A percentile compares a stretch with the other conserved stretches of the same genome.
Conservation (phyloP, 2,888 invertebrate species). For the Melanchra persicariae region DNA sequence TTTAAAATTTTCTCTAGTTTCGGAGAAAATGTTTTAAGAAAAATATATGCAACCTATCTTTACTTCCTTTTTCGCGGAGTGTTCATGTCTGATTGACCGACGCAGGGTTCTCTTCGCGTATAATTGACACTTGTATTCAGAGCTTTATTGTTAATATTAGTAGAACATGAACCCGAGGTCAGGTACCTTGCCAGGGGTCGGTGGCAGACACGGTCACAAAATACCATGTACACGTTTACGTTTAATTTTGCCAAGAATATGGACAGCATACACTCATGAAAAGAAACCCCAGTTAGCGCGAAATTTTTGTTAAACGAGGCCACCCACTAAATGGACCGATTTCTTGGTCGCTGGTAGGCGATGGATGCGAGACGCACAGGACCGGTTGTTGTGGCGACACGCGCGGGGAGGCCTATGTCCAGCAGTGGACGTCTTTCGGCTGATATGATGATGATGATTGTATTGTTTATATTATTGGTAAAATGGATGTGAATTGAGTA, state of each 20-base stretch:
- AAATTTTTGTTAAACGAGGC: not conserved
- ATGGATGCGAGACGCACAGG: too few relatives aligned
- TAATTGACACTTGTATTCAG: slow-evolving; percentile 53
- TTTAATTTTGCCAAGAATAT: slow-evolving; percentile 20
- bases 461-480: slow-evolving; percentile 27
- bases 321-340: too few relatives aligned
- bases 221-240: slow-evolving; percentile 27
- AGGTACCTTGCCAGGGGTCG: slow-evolving; percentile 44
- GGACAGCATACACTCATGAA: not conserved
- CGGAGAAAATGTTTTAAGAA: slow-evolving; percentile 45
- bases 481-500: slow-evolving; percentile 33
- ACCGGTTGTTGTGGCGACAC: too few relatives aligned
- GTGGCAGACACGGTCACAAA: slow-evolving; percentile 48
- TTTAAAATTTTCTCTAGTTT: slow-evolving; percentile 45
- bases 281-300: not conserved
- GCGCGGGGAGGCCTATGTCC: too few relatives aligned
- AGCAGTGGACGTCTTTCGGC: too few relatives aligned
- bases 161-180: slow-evolving; percentile 45
- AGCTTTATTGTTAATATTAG: slow-evolving; percentile 63
- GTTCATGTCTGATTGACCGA: slow-evolving; percentile 20
- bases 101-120: slow-evolving; percentile 20
- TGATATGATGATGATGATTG: not conserved
- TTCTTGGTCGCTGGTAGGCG: too few relatives aligned
- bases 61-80: slow-evolving; percentile 20
- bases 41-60: not conserved